These are phyloP conservation scores for Pammene aurita DNA, from an alignment of 2,888 invertebrate genomes.

Conservation along the genomic window DNA sequence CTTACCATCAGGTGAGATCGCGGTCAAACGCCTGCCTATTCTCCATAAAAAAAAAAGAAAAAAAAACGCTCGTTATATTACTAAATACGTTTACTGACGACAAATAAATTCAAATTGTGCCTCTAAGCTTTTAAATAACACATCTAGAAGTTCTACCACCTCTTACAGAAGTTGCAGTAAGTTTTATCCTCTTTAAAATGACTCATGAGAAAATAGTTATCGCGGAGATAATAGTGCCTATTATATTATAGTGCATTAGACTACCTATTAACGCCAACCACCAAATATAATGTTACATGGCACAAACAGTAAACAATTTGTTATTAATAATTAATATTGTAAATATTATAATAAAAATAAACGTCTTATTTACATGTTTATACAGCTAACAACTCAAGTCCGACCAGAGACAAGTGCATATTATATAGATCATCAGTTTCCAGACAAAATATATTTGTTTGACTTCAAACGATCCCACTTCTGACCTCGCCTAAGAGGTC, in stretches of 20 bases:
- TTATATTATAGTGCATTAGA: not conserved
- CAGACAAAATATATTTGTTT: no score
- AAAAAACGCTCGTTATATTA: not conserved
- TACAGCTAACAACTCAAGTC: no score
- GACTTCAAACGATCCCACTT: no score
- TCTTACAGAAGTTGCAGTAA: not conserved
- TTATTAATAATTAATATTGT: constrained; percentile 7
- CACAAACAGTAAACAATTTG: constrained; percentile 15
- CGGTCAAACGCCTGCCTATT: no score
- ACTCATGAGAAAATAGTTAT: no score
- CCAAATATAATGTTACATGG: constrained; percentile 19
- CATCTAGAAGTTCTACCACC: constrained; percentile 10
- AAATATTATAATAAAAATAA: no score
- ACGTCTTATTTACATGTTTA: constrained; percentile 21
- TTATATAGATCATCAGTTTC: no score
- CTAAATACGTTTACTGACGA: constrained; percentile 40
- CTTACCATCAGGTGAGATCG: no score
- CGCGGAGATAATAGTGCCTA: not conserved
- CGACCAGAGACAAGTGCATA: no score
- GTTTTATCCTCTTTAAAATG: not conserved
- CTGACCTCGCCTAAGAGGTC: no score
- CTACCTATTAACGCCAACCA: not conserved
- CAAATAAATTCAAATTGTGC: constrained; percentile 37
- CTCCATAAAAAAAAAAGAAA: not conserved
- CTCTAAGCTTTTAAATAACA: constrained; percentile 22